These are phyloP conservation scores for Siniperca knerii DNA, from an alignment of 2,113 vertebrate genomes.

Conservation along the genomic window DNA sequence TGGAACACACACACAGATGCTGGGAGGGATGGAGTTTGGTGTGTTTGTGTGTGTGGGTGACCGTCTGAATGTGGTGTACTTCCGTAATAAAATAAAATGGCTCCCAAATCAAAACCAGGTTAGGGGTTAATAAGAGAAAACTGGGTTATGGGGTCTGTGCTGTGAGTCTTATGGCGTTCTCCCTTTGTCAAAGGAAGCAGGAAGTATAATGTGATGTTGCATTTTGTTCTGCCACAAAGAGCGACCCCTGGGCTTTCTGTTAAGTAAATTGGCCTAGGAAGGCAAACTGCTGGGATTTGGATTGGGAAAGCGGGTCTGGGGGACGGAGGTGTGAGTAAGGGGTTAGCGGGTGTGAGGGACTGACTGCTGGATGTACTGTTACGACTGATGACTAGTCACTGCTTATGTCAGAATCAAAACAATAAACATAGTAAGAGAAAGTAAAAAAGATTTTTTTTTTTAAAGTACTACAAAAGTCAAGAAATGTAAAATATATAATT, in stretches of 20 bases:
- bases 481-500: too few relatives aligned
- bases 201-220: slow-evolving; percentile 30
- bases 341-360: slow-evolving; percentile 10
- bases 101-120: slow-evolving; percentile 36
- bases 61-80: neutral
- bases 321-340: neutral
- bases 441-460: too few relatives aligned
- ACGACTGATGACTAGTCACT: neutral
- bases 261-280: slow-evolving; percentile 19
- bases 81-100: slow-evolving; percentile 36
- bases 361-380: neutral
- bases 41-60: neutral
- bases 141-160: slow-evolving; percentile 58
- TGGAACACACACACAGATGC: neutral
- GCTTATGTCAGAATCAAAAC: neutral
- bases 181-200: slow-evolving; percentile 52
- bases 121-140: slow-evolving; percentile 54
- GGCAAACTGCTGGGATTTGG: slow-evolving; percentile 65
- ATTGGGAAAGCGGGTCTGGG: slow-evolving; percentile 47
- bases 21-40: neutral
- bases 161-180: slow-evolving; percentile 30
- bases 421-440: too few relatives aligned
- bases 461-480: too few relatives aligned
- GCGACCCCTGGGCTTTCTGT: slow-evolving; percentile 45
- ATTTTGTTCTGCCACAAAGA: slow-evolving; percentile 41